A percentile compares a stretch with the other conserved stretches of the same genome.
phyloP scores from a whole-genome alignment of 2,888 invertebrate genomes.

The Oeneis ivallda region DNA sequence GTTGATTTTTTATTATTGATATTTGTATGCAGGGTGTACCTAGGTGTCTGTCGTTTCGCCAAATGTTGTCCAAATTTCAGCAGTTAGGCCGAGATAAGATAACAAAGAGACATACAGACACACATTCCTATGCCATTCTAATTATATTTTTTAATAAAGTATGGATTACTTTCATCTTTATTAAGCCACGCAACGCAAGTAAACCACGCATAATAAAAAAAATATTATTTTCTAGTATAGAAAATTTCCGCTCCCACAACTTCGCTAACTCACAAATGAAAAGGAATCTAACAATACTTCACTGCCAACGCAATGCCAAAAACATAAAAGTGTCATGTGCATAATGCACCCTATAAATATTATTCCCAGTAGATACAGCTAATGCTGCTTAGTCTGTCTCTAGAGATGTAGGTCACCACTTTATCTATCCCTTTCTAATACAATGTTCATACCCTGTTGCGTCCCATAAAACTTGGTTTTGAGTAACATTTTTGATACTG shows the following conservation, averaged over 20 bases:
- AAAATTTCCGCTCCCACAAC: constrained; percentile 29
- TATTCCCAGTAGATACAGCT: constrained; percentile 70
- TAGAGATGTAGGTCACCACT: constrained; percentile 79
- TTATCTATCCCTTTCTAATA: constrained; percentile 51
- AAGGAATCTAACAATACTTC: constrained; percentile 54
- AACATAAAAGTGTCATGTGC: constrained; percentile 80
- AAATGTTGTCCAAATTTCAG: too few species aligned
- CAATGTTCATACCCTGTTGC: constrained; percentile 49
- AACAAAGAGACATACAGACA: too few species aligned
- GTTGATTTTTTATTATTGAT: too few species aligned
- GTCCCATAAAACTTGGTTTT: constrained; percentile 52
- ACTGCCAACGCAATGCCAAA: constrained; percentile 70
- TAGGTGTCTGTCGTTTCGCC: too few species aligned
- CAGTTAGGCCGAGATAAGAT: too few species aligned
- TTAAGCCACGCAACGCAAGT: background rate
- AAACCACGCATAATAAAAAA: background rate
- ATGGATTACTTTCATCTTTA: background rate
- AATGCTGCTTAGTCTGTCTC: constrained; percentile 72
- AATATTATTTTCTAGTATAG: background rate
- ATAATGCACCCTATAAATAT: constrained; percentile 80
- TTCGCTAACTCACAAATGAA: constrained; percentile 52
- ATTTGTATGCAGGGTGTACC: too few species aligned
- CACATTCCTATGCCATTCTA: too few species aligned
- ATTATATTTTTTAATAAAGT: too few species aligned
- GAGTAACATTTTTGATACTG: constrained; percentile 28